A percentile compares a stretch with the other conserved stretches of the same genome.
phyloP scores from a whole-genome alignment of 2,797 vertebrate genomes.

The Scomberomorus guttatus region DNA sequence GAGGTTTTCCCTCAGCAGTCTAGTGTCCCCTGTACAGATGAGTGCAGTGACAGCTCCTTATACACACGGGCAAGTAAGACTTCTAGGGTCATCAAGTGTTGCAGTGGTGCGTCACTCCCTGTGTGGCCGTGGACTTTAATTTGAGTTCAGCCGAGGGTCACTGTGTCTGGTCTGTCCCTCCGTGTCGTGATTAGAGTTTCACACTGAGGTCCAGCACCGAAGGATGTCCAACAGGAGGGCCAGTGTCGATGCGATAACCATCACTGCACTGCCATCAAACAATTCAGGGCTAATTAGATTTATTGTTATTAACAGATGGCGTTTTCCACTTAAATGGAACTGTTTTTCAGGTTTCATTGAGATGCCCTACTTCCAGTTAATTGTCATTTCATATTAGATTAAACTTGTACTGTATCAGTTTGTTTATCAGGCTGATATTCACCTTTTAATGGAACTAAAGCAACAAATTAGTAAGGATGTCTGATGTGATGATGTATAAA shows the following conservation, averaged over 20 bases:
- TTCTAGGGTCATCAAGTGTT: slow-evolving; percentile 29
- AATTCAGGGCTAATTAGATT: neutral
- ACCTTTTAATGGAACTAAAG: neutral
- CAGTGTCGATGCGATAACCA: neutral
- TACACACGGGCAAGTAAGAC: slow-evolving; percentile 1
- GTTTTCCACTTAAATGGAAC: slow-evolving; percentile 6
- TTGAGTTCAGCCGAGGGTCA: slow-evolving; percentile 50
- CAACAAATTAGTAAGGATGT: neutral
- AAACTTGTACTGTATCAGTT: neutral
- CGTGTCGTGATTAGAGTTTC: neutral
- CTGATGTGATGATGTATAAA: neutral
- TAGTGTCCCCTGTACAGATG: neutral
- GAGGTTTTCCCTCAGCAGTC: slow-evolving; percentile 1
- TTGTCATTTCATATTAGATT: neutral
- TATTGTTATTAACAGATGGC: slow-evolving; percentile 8
- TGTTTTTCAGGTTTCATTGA: slow-evolving; percentile 1
- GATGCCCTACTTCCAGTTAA: neutral
- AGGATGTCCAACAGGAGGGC: neutral
- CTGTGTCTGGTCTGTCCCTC: slow-evolving; percentile 17
- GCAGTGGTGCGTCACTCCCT: slow-evolving; percentile 24
- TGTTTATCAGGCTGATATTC: neutral
- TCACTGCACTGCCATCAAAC: neutral
- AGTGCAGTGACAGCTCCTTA: slow-evolving; percentile 8
- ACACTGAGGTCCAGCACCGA: slow-evolving; percentile 4
- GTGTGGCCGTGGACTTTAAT: slow-evolving; percentile 25